phyloP scores from a whole-genome alignment of 2,888 invertebrate species.

The Drosophila neutralis region DNA sequence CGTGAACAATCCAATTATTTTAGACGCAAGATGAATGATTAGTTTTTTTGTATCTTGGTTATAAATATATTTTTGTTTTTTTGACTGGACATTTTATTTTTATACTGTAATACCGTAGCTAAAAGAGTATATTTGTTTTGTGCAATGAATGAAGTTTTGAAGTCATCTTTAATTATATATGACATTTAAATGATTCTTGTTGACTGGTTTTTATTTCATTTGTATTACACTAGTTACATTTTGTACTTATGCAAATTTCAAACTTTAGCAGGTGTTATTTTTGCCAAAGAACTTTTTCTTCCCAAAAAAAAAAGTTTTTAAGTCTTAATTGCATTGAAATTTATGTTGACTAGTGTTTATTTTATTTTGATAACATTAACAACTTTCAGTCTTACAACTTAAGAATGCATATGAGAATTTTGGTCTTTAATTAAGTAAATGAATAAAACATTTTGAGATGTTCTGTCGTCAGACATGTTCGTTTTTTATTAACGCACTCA shows the following conservation, averaged over 20 bases:
- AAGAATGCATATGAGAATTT: not conserved
- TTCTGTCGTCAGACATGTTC: not conserved
- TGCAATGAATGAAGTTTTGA: not conserved
- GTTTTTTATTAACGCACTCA: not conserved
- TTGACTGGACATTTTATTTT: not conserved
- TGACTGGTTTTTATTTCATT: not conserved
- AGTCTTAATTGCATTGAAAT: not conserved
- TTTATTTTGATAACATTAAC: not conserved
- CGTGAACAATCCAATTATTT: slow-evolving; percentile 31
- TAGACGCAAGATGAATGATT: slow-evolving; percentile 5
- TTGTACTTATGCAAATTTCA: no score
- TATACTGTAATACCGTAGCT: not conserved
- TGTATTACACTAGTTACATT: not conserved
- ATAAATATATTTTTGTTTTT: not conserved
- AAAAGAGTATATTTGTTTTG: not conserved
- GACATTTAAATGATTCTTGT: not conserved
- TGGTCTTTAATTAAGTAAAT: not conserved
- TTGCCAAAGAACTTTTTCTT: no score
- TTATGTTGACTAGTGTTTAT: not conserved
- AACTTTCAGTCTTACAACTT: not conserved
- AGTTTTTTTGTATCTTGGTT: not conserved
- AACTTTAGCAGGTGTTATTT: no score
- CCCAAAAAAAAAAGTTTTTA: not conserved
- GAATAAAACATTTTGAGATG: slow-evolving; percentile 3
- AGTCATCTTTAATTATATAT: not conserved